Percentiles rank a stretch among this genome's conserved stretches.
These are phyloP conservation scores for Pristionchus mayeri DNA, from an alignment of 2,888 invertebrate genomes.

Conservation along the genomic window DNA sequence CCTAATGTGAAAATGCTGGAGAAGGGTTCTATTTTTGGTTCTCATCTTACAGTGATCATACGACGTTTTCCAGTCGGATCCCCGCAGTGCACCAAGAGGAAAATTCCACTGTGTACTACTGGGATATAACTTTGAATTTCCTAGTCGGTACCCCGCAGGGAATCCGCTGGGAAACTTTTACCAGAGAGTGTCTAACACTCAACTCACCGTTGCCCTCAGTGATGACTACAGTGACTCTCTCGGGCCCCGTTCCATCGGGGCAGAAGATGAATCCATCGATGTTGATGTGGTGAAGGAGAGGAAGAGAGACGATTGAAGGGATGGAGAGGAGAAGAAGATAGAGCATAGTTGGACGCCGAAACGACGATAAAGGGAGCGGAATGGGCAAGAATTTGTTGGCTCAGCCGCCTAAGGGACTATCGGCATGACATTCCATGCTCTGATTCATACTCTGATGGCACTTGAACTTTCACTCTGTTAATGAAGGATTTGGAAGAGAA, in stretches of 20 bases:
- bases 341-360: neutral
- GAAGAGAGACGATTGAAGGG: neutral
- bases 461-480: no score
- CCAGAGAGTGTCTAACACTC: no score
- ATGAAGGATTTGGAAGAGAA: no score
- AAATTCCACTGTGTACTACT: neutral
- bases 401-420: neutral
- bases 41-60: no score
- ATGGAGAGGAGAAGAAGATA: neutral
- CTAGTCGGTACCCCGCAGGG: neutral
- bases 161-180: neutral
- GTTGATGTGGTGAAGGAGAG: slow-evolving; percentile 26
- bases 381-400: slow-evolving; percentile 6
- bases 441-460: slow-evolving; percentile 32
- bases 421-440: neutral
- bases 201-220: slow-evolving; percentile 8
- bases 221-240: neutral
- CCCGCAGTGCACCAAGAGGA: no score
- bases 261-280: slow-evolving; percentile 31
- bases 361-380: neutral
- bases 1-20: no score
- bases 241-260: slow-evolving; percentile 15
- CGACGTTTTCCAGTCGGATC: no score
- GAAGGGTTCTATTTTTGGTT: no score
- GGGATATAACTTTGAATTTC: neutral